Evolutionary conservation across 2,888 invertebrate genomes (phyloP).

Genomic region (Bruchidius siliquastri): DNA sequence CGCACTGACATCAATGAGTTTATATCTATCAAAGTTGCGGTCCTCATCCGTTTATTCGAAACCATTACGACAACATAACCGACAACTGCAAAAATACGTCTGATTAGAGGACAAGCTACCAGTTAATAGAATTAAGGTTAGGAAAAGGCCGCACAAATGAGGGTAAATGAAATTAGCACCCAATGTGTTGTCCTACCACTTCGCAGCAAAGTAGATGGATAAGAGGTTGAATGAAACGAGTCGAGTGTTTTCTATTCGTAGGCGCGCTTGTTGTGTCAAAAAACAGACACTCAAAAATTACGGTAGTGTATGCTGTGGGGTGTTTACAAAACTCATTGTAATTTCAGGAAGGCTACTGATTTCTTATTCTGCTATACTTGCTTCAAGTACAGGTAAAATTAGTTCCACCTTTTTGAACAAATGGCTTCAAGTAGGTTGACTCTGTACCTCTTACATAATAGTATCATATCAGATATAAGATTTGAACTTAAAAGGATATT

Average conservation of each 20-base stretch:
- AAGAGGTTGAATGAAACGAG: background rate
- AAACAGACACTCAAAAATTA: background rate
- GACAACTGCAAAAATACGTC: slow-evolving; percentile 16
- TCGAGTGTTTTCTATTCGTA: background rate
- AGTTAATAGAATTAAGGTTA: slow-evolving; percentile 40
- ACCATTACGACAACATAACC: background rate
- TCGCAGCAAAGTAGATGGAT: slow-evolving; percentile 21
- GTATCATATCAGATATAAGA: too few species aligned
- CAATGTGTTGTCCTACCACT: slow-evolving; percentile 43
- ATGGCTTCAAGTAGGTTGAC: too few species aligned
- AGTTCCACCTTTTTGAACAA: too few species aligned
- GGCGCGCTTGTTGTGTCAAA: background rate
- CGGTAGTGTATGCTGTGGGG: too few species aligned
- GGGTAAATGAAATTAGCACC: slow-evolving; percentile 49
- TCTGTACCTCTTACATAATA: too few species aligned
- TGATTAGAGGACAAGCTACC: slow-evolving; percentile 28
- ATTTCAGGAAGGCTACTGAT: too few species aligned
- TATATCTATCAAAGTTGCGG: too few species aligned
- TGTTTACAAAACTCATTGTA: too few species aligned
- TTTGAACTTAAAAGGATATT: too few species aligned
- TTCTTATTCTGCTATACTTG: too few species aligned
- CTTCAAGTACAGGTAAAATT: too few species aligned
- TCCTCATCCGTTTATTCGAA: background rate
- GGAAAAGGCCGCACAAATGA: slow-evolving; percentile 40
- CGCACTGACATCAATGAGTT: too few species aligned